Evolutionary conservation across 2,888 invertebrate species (phyloP), one percentile per base, ranked within the genome.

Genomic region (Pecten maximus): DNA sequence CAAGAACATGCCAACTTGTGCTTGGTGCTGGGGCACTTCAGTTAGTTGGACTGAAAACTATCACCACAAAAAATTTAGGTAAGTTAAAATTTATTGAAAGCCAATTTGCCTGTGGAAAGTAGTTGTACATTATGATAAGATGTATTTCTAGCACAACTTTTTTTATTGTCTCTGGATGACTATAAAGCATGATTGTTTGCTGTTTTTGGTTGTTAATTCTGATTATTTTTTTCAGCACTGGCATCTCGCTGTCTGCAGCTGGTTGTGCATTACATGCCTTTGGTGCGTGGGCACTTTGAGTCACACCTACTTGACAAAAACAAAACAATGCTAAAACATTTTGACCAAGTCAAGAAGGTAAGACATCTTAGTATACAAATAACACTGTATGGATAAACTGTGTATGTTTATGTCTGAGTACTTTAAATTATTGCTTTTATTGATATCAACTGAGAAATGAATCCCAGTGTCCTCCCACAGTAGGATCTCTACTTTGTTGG

Each of bases 1-100:
- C 97, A 3, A 96, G 97, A 90, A 97, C 97, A 2, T 99, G 99
- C 97, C 99, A 99, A 96, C 97, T 99, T 94, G 98, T 99, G 90
- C 97, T 99, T 90, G 99, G 99, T 87, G 99, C 99, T 86, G 99
- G 99, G 87, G 99, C 99, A 10, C 98, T 99, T 96, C 98, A 98
- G 96, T 98, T 99, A 93, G 99, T 99, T 60, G 99, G 99, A 0
- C 95, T 97, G 88, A 97, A 97, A 93, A 97, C 96, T 87, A 97
- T 97, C 91, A 99, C 99, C 6, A 99, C 98, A 95, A 98, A 98
- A 54, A 99, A 99, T 97, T 97, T 99, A 95, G 99, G 97, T 97
- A 93, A 23, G 54, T 28, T 23, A 1, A 74, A n/a, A n/a, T n/a
- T n/a, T n/a, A n/a, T n/a, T n/a, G 2, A 50, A 39, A 44, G 10